Percentiles rank a stretch among this genome's conserved stretches.
Evolutionary conservation across 2,797 vertebrate species (phyloP).

Genomic region (Tokudaia tokunoshimensis): DNA sequence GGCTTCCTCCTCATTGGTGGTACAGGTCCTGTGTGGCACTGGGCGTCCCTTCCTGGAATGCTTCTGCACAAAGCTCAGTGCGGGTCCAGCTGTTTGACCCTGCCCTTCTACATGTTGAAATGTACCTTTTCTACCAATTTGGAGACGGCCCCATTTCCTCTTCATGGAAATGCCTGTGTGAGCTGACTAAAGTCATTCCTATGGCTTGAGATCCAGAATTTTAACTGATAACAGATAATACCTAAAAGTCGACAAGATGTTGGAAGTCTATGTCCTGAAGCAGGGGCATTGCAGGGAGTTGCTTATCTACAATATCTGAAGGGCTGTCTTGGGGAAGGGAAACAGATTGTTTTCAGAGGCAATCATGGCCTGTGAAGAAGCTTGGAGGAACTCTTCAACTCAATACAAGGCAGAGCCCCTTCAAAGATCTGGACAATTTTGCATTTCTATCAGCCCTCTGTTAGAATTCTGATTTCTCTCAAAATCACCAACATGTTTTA

Average conservation of each 20-base stretch:
- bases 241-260: neutral
- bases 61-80: neutral
- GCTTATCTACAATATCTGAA: neutral
- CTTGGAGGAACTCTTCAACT: neutral
- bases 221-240: neutral
- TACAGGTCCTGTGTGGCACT: neutral
- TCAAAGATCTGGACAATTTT: neutral
- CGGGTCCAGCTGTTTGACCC: neutral
- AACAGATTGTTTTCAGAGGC: neutral
- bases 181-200: neutral
- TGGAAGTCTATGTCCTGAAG: neutral
- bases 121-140: neutral
- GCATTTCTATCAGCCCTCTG: neutral
- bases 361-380: neutral
- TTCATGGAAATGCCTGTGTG: neutral
- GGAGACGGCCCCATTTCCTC: neutral
- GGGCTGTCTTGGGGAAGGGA: constrained; percentile 5
- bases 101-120: neutral
- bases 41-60: neutral
- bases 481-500: neutral
- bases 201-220: neutral
- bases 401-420: neutral
- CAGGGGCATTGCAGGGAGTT: neutral
- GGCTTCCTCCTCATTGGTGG: neutral
- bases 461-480: neutral